Conservation (phyloP, 2,888 invertebrate genomes). For the Acanthoscelides obtectus region DNA sequence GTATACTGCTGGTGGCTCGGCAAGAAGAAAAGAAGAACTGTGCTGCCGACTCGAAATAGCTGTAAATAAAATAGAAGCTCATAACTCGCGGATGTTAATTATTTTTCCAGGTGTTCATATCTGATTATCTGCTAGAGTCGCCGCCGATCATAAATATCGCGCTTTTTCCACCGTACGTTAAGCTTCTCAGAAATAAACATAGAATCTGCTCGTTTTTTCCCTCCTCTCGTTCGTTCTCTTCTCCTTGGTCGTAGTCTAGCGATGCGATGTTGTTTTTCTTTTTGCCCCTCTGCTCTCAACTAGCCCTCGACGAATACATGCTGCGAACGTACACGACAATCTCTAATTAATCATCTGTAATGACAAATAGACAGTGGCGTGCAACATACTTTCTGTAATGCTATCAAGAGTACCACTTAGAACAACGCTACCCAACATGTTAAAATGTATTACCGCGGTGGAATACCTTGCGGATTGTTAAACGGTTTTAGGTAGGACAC, state of each 20-base stretch:
- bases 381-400: not conserved
- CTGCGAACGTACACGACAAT: conserved; percentile 20
- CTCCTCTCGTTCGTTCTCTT: not conserved
- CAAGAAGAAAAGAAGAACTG: not conserved
- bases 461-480: no score
- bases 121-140: conserved; percentile 18
- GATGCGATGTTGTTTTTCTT: not conserved
- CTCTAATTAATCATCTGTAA: conserved; percentile 24
- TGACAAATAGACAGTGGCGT: conserved; percentile 20
- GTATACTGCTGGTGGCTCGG: no score
- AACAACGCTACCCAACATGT: no score
- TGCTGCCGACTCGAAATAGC: not conserved
- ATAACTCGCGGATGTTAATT: conserved; percentile 22
- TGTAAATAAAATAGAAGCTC: conserved; percentile 8
- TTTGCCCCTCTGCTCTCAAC: not conserved
- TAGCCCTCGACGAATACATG: conserved; percentile 11
- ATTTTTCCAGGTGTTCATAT: conserved; percentile 26
- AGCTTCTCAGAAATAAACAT: conserved; percentile 15
- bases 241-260: not conserved
- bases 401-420: no score
- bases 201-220: conserved; percentile 18
- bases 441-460: no score
- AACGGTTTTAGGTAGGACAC: no score
- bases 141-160: conserved; percentile 17
- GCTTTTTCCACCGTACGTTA: conserved; percentile 10